Evolutionary conservation across 2,888 invertebrate species (phyloP).

Genomic region (Stenodera caucasica): DNA sequence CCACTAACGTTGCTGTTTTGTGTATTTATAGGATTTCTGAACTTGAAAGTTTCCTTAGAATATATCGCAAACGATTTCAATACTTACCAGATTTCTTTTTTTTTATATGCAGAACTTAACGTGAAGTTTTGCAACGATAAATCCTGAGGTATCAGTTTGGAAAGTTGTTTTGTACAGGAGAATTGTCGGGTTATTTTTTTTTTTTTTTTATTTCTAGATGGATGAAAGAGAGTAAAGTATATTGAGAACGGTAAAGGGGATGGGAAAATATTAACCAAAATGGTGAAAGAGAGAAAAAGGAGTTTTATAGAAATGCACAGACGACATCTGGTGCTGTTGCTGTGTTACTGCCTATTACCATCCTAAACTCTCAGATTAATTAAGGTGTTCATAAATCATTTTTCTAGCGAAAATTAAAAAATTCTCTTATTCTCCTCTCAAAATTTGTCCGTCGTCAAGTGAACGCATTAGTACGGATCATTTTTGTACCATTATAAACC

Average conservation of each 20-base stretch:
- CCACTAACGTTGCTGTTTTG: not conserved
- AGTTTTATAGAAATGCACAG: not conserved
- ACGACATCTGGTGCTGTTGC: constrained; percentile 21
- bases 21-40: constrained; percentile 6
- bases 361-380: constrained; percentile 43
- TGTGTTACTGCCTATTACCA: not conserved
- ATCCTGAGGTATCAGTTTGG: constrained; percentile 4
- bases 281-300: not conserved
- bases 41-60: constrained; percentile 8
- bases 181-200: constrained; percentile 1
- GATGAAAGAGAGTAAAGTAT: not conserved
- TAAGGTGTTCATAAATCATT: constrained; percentile 49
- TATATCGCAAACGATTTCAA: constrained; percentile 3
- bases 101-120: not conserved
- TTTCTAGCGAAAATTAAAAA: constrained; percentile 46
- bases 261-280: not conserved
- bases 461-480: too few species aligned
- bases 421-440: constrained; percentile 41
- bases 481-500: too few species aligned
- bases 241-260: not conserved
- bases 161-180: constrained; percentile 1
- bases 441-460: not conserved
- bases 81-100: not conserved
- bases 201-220: not conserved
- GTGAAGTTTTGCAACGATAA: constrained; percentile 6